phyloP scores from a whole-genome alignment of 2,113 vertebrate species.

The Oplegnathus fasciatus region DNA sequence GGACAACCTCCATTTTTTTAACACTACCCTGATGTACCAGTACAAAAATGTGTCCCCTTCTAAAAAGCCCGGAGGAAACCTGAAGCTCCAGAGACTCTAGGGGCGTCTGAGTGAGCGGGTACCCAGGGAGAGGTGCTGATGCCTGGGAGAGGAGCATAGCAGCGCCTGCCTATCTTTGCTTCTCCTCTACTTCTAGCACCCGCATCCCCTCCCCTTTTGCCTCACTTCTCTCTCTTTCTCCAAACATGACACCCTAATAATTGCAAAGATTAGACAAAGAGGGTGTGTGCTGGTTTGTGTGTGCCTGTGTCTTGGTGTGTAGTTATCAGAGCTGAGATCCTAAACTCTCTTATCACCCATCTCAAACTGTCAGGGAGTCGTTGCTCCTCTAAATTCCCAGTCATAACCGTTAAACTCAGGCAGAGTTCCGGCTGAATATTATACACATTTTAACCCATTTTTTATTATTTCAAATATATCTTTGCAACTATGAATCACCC shows the following conservation, averaged over 20 bases:
- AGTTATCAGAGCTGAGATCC: conserved; percentile 64
- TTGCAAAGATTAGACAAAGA: conserved; percentile 71
- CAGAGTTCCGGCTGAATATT: conserved; percentile 20
- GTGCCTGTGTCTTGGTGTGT: conserved; percentile 25
- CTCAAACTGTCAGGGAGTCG: conserved; percentile 61
- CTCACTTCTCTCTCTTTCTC: conserved; percentile 42
- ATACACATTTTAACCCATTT: conserved; percentile 16
- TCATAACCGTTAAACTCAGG: conserved; percentile 31
- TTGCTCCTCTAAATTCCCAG: conserved; percentile 56
- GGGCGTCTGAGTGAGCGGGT: conserved; percentile 54
- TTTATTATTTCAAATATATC: conserved; percentile 41
- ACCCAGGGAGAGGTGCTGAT: conserved; percentile 72
- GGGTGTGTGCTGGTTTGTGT: conserved; percentile 31
- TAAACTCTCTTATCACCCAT: conserved; percentile 67
- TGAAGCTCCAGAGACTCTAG: conserved; percentile 75
- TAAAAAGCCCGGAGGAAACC: conserved; percentile 68
- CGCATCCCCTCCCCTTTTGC: background rate
- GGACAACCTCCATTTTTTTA: conserved; percentile 65
- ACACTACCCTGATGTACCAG: conserved; percentile 58
- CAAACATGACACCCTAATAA: conserved; percentile 74
- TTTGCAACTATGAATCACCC: conserved; percentile 34
- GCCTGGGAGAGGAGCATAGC: conserved; percentile 62
- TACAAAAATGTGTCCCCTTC: conserved; percentile 65
- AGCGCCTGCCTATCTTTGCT: conserved; percentile 31
- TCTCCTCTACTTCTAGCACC: conserved; percentile 4